Percentiles rank a stretch among this genome's conserved stretches.
These are phyloP conservation scores for Hozukius guyotensis DNA, from an alignment of 2,797 vertebrate species.

Conservation along the genomic window DNA sequence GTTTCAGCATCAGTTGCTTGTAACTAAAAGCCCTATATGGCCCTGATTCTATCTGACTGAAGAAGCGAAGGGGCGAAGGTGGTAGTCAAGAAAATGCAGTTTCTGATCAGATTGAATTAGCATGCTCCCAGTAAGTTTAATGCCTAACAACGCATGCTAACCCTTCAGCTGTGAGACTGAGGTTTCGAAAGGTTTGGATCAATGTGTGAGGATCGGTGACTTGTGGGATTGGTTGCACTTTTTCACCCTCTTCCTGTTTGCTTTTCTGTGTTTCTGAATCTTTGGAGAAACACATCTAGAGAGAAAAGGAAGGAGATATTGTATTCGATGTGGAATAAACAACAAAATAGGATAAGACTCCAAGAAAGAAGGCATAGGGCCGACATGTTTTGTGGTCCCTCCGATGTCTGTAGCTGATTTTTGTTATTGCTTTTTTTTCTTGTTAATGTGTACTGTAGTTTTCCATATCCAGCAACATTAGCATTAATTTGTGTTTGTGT, in stretches of 20 bases:
- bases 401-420: neutral
- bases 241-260: neutral
- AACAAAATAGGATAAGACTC: neutral
- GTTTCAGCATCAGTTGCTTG: conserved; percentile 51
- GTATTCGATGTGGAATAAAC: neutral
- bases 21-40: conserved; percentile 27
- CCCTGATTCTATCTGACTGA: conserved; percentile 56
- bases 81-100: neutral
- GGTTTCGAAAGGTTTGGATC: neutral
- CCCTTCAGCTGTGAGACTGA: conserved; percentile 1
- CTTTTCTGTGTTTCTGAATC: neutral
- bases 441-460: neutral
- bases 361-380: neutral
- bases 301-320: neutral
- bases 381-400: neutral
- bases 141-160: neutral
- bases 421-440: neutral
- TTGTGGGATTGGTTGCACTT: conserved; percentile 1
- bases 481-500: neutral
- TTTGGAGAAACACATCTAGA: neutral
- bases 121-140: neutral
- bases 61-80: neutral
- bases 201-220: neutral
- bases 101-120: conserved; percentile 40
- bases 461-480: neutral